A percentile compares a stretch with the other conserved stretches of the same genome.
Evolutionary conservation across 2,888 invertebrate species (phyloP).

Genomic region (Amphimallon solstitiale): DNA sequence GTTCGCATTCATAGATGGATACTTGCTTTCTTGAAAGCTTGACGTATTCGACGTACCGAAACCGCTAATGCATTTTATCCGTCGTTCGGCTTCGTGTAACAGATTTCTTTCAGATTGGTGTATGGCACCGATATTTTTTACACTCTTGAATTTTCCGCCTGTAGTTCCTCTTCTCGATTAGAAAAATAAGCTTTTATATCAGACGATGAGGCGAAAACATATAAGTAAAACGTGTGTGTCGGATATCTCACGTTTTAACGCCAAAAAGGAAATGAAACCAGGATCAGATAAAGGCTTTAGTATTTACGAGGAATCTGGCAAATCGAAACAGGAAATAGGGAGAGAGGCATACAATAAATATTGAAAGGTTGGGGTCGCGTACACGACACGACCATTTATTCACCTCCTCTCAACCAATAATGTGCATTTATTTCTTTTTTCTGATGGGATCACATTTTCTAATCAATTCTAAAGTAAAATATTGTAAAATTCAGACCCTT

Average conservation of each 20-base stretch:
- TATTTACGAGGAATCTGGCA: slow-evolving; percentile 37
- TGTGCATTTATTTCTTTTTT: no score
- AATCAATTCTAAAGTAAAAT: no score
- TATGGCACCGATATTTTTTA: not conserved
- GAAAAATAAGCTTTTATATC: slow-evolving; percentile 24
- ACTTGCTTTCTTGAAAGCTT: not conserved
- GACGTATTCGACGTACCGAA: not conserved
- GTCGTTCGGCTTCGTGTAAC: not conserved
- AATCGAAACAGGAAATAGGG: slow-evolving; percentile 34
- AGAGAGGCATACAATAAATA: slow-evolving; percentile 34
- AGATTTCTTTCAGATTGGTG: not conserved
- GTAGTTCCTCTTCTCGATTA: slow-evolving; percentile 6
- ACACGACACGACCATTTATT: not conserved
- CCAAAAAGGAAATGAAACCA: slow-evolving; percentile 36
- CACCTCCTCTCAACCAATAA: no score
- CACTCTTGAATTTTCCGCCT: not conserved
- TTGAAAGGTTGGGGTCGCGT: slow-evolving; percentile 35
- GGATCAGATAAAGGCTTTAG: slow-evolving; percentile 36
- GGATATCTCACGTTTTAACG: slow-evolving; percentile 34
- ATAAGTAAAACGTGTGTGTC: slow-evolving; percentile 34
- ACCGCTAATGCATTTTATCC: not conserved
- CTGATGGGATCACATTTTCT: no score
- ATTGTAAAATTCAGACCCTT: no score
- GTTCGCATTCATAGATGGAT: no score
- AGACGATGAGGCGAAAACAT: slow-evolving; percentile 26